Evolutionary conservation across 2,888 invertebrate species (phyloP).

Genomic region (Polylopha cassiicola): DNA sequence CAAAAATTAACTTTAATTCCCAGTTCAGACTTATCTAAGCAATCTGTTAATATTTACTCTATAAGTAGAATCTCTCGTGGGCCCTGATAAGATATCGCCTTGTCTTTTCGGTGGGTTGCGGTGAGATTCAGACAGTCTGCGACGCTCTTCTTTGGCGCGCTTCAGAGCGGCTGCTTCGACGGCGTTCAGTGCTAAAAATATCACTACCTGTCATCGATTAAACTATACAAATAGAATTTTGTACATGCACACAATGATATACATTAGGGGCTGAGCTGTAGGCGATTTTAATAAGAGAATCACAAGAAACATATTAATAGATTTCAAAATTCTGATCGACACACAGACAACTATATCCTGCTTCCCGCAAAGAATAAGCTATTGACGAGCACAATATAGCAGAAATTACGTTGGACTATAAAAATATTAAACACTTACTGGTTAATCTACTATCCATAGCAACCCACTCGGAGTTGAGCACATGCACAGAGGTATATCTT

Average conservation of each 20-base stretch:
- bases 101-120: slow-evolving; percentile 44
- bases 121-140: slow-evolving; percentile 42
- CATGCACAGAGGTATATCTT: slow-evolving; percentile 76
- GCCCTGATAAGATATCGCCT: slow-evolving; percentile 57
- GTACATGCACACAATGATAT: too few relatives aligned
- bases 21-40: slow-evolving; percentile 1
- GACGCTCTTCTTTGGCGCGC: slow-evolving; percentile 75
- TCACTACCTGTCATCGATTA: not conserved
- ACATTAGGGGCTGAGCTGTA: too few relatives aligned
- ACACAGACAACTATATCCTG: too few relatives aligned
- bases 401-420: not conserved
- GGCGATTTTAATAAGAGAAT: too few relatives aligned
- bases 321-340: too few relatives aligned
- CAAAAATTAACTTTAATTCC: slow-evolving; percentile 2
- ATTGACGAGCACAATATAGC: too few relatives aligned
- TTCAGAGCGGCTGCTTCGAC: slow-evolving; percentile 79
- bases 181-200: slow-evolving; percentile 64
- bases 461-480: slow-evolving; percentile 80
- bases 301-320: too few relatives aligned
- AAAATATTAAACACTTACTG: slow-evolving; percentile 42
- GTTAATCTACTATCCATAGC: slow-evolving; percentile 81
- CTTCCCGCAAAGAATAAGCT: too few relatives aligned
- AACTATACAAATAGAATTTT: too few relatives aligned
- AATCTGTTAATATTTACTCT: slow-evolving; percentile 37
- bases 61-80: slow-evolving; percentile 39